These are phyloP conservation scores for Stegana nigrithorax DNA, from an alignment of 2,888 invertebrate genomes.

Conservation along the genomic window DNA sequence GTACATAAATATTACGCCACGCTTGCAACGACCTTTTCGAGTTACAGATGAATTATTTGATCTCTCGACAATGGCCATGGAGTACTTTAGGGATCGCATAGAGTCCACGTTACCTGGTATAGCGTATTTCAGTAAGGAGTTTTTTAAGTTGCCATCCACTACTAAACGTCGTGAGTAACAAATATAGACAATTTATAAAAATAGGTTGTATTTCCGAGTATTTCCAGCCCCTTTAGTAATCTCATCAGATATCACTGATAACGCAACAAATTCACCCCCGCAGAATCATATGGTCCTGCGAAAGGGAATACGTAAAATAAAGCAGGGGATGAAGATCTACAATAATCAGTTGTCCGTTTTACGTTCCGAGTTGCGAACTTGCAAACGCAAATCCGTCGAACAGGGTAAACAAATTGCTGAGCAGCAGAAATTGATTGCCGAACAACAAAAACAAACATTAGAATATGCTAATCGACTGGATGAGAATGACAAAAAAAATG, in stretches of 20 bases:
- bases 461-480: constrained; percentile 88
- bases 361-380: constrained; percentile 82
- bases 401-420: constrained; percentile 88
- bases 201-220: background rate
- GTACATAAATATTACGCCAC: constrained; percentile 84
- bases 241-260: constrained; percentile 63
- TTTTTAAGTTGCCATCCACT: constrained; percentile 74
- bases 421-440: constrained; percentile 78
- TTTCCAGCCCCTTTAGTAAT: constrained; percentile 63
- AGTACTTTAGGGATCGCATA: constrained; percentile 94
- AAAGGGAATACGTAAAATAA: constrained; percentile 87
- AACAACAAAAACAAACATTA: constrained; percentile 80
- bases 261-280: constrained; percentile 71
- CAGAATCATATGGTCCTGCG: constrained; percentile 88
- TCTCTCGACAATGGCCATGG: constrained; percentile 97
- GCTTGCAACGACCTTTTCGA: constrained; percentile 88
- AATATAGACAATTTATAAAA: background rate
- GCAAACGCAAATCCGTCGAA: constrained; percentile 84
- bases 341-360: constrained; percentile 84
- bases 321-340: constrained; percentile 90
- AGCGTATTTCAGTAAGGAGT: constrained; percentile 87
- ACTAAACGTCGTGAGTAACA: constrained; percentile 59
- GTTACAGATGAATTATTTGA: constrained; percentile 95
- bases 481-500: constrained; percentile 91
- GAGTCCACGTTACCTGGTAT: constrained; percentile 90